Conservation (phyloP, 2,888 invertebrate species). For the Isoperla grammatica region DNA sequence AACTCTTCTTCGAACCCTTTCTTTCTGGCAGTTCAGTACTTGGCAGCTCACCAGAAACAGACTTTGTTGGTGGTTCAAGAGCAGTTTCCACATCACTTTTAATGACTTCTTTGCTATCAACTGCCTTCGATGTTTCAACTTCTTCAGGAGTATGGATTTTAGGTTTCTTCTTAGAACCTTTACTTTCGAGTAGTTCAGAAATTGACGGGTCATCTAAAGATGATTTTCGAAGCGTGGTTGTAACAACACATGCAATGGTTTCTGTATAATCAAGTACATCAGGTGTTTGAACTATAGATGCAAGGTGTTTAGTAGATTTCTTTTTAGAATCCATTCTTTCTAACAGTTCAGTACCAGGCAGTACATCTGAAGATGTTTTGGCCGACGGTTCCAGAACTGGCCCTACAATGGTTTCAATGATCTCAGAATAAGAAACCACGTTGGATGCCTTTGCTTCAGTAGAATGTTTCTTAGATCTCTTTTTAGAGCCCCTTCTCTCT, state of each 20-base stretch:
- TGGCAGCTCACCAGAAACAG: too few species aligned
- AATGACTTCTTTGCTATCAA: too few species aligned
- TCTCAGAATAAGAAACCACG: neutral
- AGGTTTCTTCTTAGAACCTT: neutral
- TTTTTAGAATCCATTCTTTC: neutral
- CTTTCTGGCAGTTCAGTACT: too few species aligned
- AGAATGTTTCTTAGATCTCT: constrained; percentile 33
- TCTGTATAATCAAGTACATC: neutral
- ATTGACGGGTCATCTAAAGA: neutral
- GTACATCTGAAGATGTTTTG: too few species aligned
- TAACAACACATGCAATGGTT: neutral
- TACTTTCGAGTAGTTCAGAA: too few species aligned
- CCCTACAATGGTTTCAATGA: too few species aligned
- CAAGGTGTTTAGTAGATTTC: neutral
- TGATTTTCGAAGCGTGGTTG: neutral
- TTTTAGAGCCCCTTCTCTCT: constrained; percentile 35
- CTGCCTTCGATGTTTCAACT: too few species aligned
- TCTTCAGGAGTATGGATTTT: neutral
- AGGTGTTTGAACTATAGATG: neutral
- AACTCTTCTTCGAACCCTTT: neutral
- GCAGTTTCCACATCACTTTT: too few species aligned
- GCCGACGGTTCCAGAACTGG: too few species aligned
- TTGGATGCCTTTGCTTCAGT: neutral
- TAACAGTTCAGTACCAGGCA: neutral
- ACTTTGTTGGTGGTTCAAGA: too few species aligned